Evolutionary conservation across 2,888 invertebrate species (phyloP).

Genomic region (Caenorhabditis drosophilae): DNA sequence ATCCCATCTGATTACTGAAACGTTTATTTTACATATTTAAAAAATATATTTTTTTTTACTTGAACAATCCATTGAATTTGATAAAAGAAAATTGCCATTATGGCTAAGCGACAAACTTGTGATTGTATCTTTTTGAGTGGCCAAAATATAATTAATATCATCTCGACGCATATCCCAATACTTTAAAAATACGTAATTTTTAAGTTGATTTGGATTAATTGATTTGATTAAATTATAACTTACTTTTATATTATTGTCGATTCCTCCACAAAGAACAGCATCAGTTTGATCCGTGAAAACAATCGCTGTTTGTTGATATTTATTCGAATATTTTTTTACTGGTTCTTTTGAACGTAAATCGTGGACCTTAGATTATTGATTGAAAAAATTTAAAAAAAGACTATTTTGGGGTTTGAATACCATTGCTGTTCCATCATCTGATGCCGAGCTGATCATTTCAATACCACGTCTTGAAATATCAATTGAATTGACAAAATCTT

Average conservation of each 20-base stretch:
- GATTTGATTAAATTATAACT: constrained; percentile 2
- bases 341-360: constrained; percentile 87
- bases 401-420: constrained; percentile 70
- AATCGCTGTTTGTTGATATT: constrained; percentile 78
- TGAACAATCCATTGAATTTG: constrained; percentile 96
- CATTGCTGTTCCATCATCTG: constrained; percentile 91
- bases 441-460: constrained; percentile 87
- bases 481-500: constrained; percentile 74
- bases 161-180: constrained; percentile 95
- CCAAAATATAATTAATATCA: constrained; percentile 80
- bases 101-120: constrained; percentile 84
- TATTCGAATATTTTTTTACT: constrained; percentile 73
- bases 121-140: constrained; percentile 92
- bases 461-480: constrained; percentile 82
- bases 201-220: too few relatives aligned
- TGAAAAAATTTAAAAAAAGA: background rate
- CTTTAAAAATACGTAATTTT: constrained; percentile 54
- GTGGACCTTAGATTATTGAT: constrained; percentile 73
- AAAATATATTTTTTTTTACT: constrained; percentile 57
- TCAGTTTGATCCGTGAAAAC: constrained; percentile 94
- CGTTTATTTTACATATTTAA: constrained; percentile 1
- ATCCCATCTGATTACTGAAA: constrained; percentile 87
- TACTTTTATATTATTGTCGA: constrained; percentile 92
- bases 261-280: constrained; percentile 89
- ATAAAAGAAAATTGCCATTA: constrained; percentile 80